Percentiles rank a stretch among this genome's conserved stretches.
These are phyloP conservation scores for Rhizoglyphus robini DNA, from an alignment of 1,140 invertebrate genomes.

Conservation along the genomic window DNA sequence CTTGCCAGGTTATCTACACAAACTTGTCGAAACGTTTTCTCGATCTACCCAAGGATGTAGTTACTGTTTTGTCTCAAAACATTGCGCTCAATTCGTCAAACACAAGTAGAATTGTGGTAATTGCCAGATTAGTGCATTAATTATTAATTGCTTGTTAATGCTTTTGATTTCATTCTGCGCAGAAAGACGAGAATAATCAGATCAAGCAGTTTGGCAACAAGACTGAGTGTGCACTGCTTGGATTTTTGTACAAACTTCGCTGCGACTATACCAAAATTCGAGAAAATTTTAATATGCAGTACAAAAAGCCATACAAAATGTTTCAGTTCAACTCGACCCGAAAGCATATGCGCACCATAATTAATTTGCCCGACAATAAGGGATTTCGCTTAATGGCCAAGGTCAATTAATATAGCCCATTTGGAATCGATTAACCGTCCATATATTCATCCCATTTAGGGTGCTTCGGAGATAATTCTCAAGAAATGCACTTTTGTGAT, in stretches of 20 bases:
- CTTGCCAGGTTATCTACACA: slow-evolving; percentile 32
- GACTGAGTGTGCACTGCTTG: slow-evolving; percentile 91
- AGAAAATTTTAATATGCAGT: slow-evolving; percentile 68
- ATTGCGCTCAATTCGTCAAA: slow-evolving; percentile 93
- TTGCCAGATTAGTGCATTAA: slow-evolving; percentile 23
- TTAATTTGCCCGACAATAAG: slow-evolving; percentile 45
- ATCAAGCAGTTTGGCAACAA: slow-evolving; percentile 96
- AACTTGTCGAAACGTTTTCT: slow-evolving; percentile 58
- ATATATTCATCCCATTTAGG: slow-evolving; percentile 31
- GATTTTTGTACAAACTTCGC: slow-evolving; percentile 75
- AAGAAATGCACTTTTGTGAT: slow-evolving; percentile 97
- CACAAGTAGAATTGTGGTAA: slow-evolving; percentile 82
- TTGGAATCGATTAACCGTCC: slow-evolving; percentile 40
- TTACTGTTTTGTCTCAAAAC: slow-evolving; percentile 65
- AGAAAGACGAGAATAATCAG: slow-evolving; percentile 63
- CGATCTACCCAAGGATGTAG: slow-evolving; percentile 64
- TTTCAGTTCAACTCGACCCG: slow-evolving; percentile 95
- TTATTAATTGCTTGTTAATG: neutral
- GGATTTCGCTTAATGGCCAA: slow-evolving; percentile 89
- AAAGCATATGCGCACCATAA: slow-evolving; percentile 95
- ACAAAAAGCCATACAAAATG: slow-evolving; percentile 82
- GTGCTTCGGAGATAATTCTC: slow-evolving; percentile 96
- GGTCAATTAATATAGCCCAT: slow-evolving; percentile 95
- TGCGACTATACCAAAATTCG: slow-evolving; percentile 82
- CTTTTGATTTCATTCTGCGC: slow-evolving; percentile 40